Conservation (phyloP, 2,113 vertebrate genomes). For the Trematomus loennbergii region DNA sequence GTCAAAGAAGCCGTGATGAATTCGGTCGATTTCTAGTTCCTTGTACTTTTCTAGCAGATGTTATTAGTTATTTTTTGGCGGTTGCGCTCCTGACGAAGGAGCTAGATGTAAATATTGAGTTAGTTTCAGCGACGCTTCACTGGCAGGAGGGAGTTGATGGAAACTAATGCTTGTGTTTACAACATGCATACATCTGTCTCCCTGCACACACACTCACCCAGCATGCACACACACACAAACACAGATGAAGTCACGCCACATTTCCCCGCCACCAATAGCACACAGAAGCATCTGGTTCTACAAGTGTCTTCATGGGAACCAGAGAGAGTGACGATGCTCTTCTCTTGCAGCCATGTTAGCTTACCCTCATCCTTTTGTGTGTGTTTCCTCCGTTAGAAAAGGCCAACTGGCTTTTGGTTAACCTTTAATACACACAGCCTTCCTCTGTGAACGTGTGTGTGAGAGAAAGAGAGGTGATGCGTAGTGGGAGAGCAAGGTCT, state of each 20-base stretch:
- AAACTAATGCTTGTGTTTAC: conserved; percentile 44
- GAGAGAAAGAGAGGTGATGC: not conserved
- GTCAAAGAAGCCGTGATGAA: not conserved
- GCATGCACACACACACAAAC: not conserved
- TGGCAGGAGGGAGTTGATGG: conserved; percentile 26
- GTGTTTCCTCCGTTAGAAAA: conserved; percentile 2
- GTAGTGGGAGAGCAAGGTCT: not conserved
- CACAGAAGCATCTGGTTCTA: conserved; percentile 19
- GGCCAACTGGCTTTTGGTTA: conserved; percentile 17
- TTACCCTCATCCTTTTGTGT: too few relatives aligned
- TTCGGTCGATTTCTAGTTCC: too few relatives aligned
- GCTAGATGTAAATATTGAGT: conserved; percentile 48
- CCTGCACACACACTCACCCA: conserved; percentile 1
- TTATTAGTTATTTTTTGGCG: not conserved
- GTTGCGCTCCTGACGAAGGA: not conserved
- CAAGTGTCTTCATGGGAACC: not conserved
- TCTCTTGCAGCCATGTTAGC: not conserved
- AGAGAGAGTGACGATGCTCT: not conserved
- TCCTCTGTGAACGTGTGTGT: conserved; percentile 9
- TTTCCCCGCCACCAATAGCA: conserved; percentile 10
- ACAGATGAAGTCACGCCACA: conserved; percentile 35
- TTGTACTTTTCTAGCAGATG: not conserved
- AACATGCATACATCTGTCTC: conserved; percentile 26
- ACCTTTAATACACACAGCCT: not conserved
- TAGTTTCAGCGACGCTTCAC: conserved; percentile 13